phyloP scores from a whole-genome alignment of 2,888 invertebrate species.

The Perdita meconis region DNA sequence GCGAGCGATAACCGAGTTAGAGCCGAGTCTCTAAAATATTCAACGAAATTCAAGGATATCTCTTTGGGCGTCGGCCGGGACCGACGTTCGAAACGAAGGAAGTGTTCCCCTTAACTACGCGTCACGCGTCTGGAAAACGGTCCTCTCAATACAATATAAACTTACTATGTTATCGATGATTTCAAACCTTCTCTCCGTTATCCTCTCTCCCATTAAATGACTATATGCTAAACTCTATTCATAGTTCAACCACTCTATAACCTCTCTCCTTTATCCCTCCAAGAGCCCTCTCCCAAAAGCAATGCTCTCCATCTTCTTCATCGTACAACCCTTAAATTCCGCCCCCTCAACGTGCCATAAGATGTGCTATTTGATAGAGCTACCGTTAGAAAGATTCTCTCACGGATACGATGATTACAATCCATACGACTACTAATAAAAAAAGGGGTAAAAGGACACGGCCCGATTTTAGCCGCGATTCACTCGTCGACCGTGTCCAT shows the following conservation, averaged over 20 bases:
- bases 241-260: slow-evolving; percentile 83
- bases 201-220: slow-evolving; percentile 56
- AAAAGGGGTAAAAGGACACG: slow-evolving; percentile 3
- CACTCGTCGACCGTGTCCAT: not conserved
- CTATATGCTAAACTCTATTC: slow-evolving; percentile 82
- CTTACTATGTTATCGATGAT: slow-evolving; percentile 71
- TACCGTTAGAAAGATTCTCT: slow-evolving; percentile 60
- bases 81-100: slow-evolving; percentile 62
- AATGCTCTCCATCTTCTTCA: not conserved
- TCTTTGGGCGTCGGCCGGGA: slow-evolving; percentile 64
- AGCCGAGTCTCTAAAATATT: slow-evolving; percentile 62
- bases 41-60: slow-evolving; percentile 63
- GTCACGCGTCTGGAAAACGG: slow-evolving; percentile 55
- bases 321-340: slow-evolving; percentile 35
- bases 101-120: slow-evolving; percentile 63
- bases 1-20: slow-evolving; percentile 56
- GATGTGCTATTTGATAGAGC: slow-evolving; percentile 62
- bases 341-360: slow-evolving; percentile 62
- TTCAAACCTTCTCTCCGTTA: slow-evolving; percentile 66
- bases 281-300: slow-evolving; percentile 33
- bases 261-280: slow-evolving; percentile 64
- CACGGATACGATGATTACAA: slow-evolving; percentile 68
- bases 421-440: slow-evolving; percentile 24
- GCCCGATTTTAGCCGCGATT: no score
- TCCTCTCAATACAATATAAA: slow-evolving; percentile 62